Base-by-base conservation (phyloP, 2,113 vertebrate species). In the Pseudolaguvia tuberculata region DNA sequence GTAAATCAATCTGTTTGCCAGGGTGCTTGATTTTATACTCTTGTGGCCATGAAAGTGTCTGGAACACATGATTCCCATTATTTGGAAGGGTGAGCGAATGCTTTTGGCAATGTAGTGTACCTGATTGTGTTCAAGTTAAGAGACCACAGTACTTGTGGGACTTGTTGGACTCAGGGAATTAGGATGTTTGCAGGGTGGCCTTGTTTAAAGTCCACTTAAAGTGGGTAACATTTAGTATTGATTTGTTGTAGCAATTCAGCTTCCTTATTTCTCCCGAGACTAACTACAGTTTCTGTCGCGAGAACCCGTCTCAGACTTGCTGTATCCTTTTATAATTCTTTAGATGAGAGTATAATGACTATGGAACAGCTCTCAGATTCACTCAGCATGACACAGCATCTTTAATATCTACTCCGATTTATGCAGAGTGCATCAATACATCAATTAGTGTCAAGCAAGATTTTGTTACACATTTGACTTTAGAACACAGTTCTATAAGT, bases 371-470 rank as follows among this genome's bases (percentile, higher is more conserved):
- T 47, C 51, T n/a, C 48, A 53, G 51, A 25, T 65, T 57, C 21
- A 56, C 52, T 25, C 73, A 57, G 62, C 71, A 66, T 52, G 39
- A 53, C 62, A 20, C 63, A 21, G 23, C 39, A 21, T 29, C 73
- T 47, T 23, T 42, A 39, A 27, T 25, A 57, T 55, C 51, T 52
- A 45, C 72, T 56, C 72, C 3, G 29, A 9, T 51, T 53, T 31
- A 48, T 62, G 47, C 45, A 31, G 72, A 45, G 62, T 23, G 69
- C 42, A 42, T 35, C 70, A 73, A 72, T 72, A 50, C 45, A 72
- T 80, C 61, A 61, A 21, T 57, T 74, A 75, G 35, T 12, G 31
- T 68, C 39, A 47, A 51, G 21, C 35, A 52, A 53, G 31, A 31
- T 67, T 67, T 50, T 0, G 45, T 50, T 67, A 50, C 63, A 67